Base-by-base conservation (phyloP, 2,888 invertebrate species). In the Drosophila diplacantha region DNA sequence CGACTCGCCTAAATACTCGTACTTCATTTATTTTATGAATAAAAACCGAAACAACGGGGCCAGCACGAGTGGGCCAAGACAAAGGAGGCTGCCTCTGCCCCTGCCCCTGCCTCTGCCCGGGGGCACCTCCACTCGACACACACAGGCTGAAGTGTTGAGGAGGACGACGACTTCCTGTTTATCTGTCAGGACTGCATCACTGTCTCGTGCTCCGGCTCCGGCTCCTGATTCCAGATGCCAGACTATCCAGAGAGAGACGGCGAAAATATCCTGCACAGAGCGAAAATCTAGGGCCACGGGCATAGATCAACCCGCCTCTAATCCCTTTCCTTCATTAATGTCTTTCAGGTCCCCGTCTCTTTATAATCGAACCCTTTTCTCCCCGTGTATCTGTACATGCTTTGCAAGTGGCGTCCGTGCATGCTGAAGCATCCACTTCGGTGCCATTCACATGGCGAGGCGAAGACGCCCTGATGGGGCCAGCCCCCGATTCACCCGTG, bases 1-100 rank as follows among this genome's bases (percentile, higher is more conserved):
- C 72, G 63, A 60, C 52, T 76, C 68, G 68, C 63, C 83, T 84
- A 84, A 85, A 83, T 80, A 75, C 65, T 58, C 47, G 69, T 68
- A 68, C 84, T 80, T 82, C 74, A 85, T 82, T 82, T 85, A 80
- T 81, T 82, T 76, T 74, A 83, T 82, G 84, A 85, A 84, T 79
- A 77, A 71, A 71, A 68, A 83, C 50, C 56, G 67, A 55, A 66
- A 66, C 64, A 66, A 65, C 47, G 67, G 56, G 49, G 49, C 67
- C 50, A 63, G 43, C 61, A 61, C 61, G 35, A 67, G 44, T 47
- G 26, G 50, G 69, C 51, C 35, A 55, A 50, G 43, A 39, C 54
- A 61, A 61, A 50, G 49, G 44, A 38, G 43, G 37, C 31, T 35
- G 49, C 20, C 22, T 22, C 35, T 29, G 57, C 38, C 67, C 38